Evolutionary conservation across 2,113 vertebrate species (phyloP).

Genomic region (Petromus typicus): DNA sequence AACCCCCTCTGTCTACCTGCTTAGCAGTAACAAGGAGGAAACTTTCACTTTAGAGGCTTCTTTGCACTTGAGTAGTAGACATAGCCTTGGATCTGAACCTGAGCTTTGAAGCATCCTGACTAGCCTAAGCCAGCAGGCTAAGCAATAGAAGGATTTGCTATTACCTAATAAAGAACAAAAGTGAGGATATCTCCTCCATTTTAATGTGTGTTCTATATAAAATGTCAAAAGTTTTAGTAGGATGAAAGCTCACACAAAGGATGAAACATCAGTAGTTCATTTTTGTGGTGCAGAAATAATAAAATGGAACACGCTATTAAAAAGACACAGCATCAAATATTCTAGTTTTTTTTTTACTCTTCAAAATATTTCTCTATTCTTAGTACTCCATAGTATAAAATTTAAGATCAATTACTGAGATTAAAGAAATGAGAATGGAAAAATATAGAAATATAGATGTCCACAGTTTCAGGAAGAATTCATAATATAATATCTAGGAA

Average conservation of each 20-base stretch:
- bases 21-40: conserved; percentile 24
- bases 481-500: background rate
- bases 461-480: background rate
- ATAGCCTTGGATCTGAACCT: background rate
- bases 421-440: background rate
- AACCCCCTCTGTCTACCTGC: conserved; percentile 42
- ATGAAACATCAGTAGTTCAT: no score
- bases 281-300: background rate
- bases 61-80: conserved; percentile 56
- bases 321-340: background rate
- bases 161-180: background rate
- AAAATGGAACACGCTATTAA: background rate
- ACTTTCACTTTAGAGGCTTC: conserved; percentile 65
- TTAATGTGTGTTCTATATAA: background rate
- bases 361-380: background rate
- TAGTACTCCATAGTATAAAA: background rate
- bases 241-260: background rate
- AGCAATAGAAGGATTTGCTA: background rate
- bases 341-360: background rate
- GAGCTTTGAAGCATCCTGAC: background rate
- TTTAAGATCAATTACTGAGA: background rate
- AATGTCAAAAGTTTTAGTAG: conserved; percentile 43
- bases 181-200: background rate
- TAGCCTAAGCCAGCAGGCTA: background rate
- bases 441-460: background rate